Conservation (phyloP, 2,888 invertebrate species). For the Acanthosepion pharaonis region DNA sequence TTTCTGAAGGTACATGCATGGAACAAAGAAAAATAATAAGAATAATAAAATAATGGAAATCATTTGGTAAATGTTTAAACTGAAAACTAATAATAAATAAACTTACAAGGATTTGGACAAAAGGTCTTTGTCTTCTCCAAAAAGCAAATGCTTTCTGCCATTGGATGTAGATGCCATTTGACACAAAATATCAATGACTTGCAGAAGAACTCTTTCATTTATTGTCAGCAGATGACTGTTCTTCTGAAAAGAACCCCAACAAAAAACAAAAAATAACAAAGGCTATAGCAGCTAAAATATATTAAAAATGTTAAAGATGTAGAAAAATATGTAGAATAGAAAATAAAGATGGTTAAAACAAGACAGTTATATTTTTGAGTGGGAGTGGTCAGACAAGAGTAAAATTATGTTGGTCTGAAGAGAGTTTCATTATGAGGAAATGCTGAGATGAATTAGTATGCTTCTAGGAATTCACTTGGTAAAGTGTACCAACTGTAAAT, state of each 20-base stretch:
- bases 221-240: constrained; percentile 52
- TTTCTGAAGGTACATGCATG: too few relatives aligned
- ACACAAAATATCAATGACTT: constrained; percentile 73
- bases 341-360: too few relatives aligned
- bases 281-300: too few relatives aligned
- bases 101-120: background rate
- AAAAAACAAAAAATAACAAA: background rate
- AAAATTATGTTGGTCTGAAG: background rate
- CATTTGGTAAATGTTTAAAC: too few relatives aligned
- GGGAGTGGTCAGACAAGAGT: too few relatives aligned
- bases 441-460: background rate
- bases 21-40: too few relatives aligned
- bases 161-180: constrained; percentile 70
- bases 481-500: too few relatives aligned
- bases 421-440: background rate
- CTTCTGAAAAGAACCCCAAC: background rate
- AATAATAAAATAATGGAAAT: too few relatives aligned
- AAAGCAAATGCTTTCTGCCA: constrained; percentile 71
- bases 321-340: too few relatives aligned
- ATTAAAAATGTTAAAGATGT: too few relatives aligned
- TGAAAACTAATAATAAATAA: background rate
- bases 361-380: too few relatives aligned
- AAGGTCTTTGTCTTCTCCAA: constrained; percentile 68
- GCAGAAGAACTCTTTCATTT: constrained; percentile 67
- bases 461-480: too few relatives aligned